Conservation (phyloP, 2,797 vertebrate genomes). For the Hyperoplus lanceolatus region DNA sequence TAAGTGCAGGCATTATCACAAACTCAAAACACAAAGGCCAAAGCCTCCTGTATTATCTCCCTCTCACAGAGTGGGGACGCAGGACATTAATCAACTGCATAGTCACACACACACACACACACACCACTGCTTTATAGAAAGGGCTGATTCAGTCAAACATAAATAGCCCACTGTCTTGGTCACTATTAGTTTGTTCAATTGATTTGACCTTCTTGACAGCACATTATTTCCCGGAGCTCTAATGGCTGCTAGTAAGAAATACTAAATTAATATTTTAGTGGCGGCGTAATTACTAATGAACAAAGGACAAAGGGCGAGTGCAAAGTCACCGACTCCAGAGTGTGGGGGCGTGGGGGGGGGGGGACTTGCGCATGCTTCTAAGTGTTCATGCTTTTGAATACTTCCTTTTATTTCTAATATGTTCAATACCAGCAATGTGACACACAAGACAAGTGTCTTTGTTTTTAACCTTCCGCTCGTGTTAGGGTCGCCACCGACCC, state of each 20-base stretch:
- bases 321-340: slow-evolving; percentile 67
- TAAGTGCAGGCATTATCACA: slow-evolving; percentile 81
- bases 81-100: slow-evolving; percentile 84
- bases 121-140: slow-evolving; percentile 35
- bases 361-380: slow-evolving; percentile 20
- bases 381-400: slow-evolving; percentile 2
- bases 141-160: slow-evolving; percentile 55
- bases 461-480: too few species aligned
- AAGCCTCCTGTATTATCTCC: slow-evolving; percentile 85
- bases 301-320: slow-evolving; percentile 68
- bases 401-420: slow-evolving; percentile 17
- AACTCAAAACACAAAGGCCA: slow-evolving; percentile 83
- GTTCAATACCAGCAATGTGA: slow-evolving; percentile 8
- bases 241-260: slow-evolving; percentile 71
- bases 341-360: slow-evolving; percentile 37
- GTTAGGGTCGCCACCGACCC: too few species aligned
- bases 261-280: slow-evolving; percentile 75
- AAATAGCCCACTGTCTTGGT: slow-evolving; percentile 45
- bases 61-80: slow-evolving; percentile 76
- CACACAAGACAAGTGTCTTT: background rate
- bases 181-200: slow-evolving; percentile 65
- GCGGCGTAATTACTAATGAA: slow-evolving; percentile 72
- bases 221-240: slow-evolving; percentile 44
- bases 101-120: slow-evolving; percentile 62
- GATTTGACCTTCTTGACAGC: slow-evolving; percentile 68